These are phyloP conservation scores for Lasioglossum leucozonium DNA, from an alignment of 2,888 invertebrate species.

Conservation along the genomic window DNA sequence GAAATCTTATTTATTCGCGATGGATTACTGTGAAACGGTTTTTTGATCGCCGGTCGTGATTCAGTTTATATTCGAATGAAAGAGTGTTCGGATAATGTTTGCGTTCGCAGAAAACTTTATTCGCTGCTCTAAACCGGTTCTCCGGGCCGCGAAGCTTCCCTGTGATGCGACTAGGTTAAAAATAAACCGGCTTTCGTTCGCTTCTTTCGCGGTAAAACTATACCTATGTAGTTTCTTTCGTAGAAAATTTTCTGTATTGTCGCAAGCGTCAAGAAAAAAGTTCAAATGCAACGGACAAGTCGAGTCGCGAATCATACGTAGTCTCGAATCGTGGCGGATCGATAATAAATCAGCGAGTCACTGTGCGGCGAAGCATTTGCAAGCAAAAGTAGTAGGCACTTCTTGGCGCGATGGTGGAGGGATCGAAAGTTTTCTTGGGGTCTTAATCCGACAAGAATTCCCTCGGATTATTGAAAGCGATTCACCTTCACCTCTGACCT, in stretches of 20 bases:
- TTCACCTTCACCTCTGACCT: constrained; percentile 64
- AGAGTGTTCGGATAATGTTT: neutral
- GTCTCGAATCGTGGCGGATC: constrained; percentile 9
- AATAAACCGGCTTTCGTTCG: neutral
- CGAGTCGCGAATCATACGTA: neutral
- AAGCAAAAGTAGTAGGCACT: constrained; percentile 14
- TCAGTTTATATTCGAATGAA: neutral
- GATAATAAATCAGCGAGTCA: neutral
- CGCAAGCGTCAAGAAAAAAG: too few species aligned
- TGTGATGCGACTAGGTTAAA: neutral
- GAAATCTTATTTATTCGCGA: constrained; percentile 6
- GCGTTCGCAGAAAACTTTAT: constrained; percentile 1
- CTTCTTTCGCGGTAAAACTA: neutral
- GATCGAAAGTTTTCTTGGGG: constrained; percentile 27
- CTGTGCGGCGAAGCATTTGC: constrained; percentile 11
- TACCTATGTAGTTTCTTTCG: too few species aligned
- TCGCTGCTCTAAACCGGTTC: neutral
- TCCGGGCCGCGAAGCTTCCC: neutral
- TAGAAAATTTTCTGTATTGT: too few species aligned
- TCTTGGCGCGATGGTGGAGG: neutral
- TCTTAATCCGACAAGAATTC: constrained; percentile 49
- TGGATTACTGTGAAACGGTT: neutral
- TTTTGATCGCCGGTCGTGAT: neutral
- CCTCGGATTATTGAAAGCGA: constrained; percentile 59
- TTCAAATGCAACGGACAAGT: neutral